Percentiles rank a stretch among this genome's conserved stretches.
Conservation (phyloP, 2,113 vertebrate species). For the Ivindomyrus marchei region DNA sequence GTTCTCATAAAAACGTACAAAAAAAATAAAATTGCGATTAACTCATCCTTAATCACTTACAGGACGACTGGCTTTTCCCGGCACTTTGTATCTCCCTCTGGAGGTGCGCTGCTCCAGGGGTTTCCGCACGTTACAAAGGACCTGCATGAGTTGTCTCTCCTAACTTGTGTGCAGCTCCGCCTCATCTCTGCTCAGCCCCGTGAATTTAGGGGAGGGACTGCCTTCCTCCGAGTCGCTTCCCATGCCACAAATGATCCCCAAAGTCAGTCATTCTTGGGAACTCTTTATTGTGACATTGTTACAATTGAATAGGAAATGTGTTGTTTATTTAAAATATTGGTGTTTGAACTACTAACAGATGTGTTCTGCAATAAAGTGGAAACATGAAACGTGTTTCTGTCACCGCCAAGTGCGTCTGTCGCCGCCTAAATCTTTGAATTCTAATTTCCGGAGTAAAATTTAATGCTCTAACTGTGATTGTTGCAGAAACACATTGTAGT, state of each 20-base stretch:
- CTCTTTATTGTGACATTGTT: neutral
- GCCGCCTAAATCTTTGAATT: neutral
- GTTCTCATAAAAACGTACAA: neutral
- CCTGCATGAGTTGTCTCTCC: neutral
- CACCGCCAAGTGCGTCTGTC: neutral
- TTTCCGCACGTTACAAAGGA: neutral
- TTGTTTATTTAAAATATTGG: neutral
- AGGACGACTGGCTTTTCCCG: neutral
- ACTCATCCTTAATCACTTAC: neutral
- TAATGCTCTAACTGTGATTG: neutral
- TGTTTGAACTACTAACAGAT: neutral
- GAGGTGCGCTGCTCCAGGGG: neutral
- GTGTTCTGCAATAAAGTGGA: neutral
- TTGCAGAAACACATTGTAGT: neutral
- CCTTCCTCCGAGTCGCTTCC: neutral
- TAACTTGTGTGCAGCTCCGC: neutral
- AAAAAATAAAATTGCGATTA: neutral
- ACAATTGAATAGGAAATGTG: neutral
- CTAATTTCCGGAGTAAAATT: neutral
- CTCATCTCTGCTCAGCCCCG: neutral
- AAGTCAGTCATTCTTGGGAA: neutral
- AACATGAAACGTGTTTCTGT: neutral
- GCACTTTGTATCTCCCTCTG: slow-evolving; percentile 3
- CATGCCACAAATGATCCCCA: neutral
- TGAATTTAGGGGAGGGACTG: neutral